Percentiles rank a stretch among this genome's conserved stretches.
Conservation (phyloP, 2,797 vertebrate species). For the Macropus fuliginosus region DNA sequence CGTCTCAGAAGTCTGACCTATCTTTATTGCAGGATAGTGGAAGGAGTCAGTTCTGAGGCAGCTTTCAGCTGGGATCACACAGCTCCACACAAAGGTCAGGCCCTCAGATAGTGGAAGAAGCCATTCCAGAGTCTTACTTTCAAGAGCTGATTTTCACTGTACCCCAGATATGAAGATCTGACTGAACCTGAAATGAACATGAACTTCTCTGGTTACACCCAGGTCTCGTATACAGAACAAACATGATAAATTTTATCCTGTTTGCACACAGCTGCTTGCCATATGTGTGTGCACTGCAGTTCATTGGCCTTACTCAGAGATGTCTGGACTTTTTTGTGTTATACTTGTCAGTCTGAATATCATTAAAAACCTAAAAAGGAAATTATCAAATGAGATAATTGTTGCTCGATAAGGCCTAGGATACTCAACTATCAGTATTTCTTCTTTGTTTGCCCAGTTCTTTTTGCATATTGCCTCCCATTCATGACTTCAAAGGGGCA, state of each 20-base stretch:
- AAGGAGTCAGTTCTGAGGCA: background rate
- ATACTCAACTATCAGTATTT: background rate
- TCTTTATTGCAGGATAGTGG: background rate
- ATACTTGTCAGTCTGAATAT: conserved; percentile 49
- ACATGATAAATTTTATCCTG: conserved; percentile 37
- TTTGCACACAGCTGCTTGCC: conserved; percentile 64
- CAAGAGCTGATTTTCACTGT: background rate
- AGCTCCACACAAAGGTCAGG: background rate
- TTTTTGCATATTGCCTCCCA: background rate
- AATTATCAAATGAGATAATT: conserved; percentile 53
- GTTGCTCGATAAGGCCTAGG: conserved; percentile 22
- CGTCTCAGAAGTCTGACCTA: background rate
- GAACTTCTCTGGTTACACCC: conserved; percentile 19
- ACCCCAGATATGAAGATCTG: conserved; percentile 31
- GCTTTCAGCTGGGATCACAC: background rate
- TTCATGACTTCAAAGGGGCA: background rate
- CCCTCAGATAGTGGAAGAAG: background rate
- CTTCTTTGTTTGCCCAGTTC: background rate
- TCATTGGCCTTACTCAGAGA: conserved; percentile 5
- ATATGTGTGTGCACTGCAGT: conserved; percentile 59
- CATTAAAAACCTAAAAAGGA: conserved; percentile 61
- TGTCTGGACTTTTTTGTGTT: conserved; percentile 39
- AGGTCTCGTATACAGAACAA: conserved; percentile 28
- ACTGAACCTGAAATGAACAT: conserved; percentile 29
- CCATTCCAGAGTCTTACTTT: background rate